Evolutionary conservation across 2,113 vertebrate species (phyloP).

Genomic region (Hemibagrus wyckioides): DNA sequence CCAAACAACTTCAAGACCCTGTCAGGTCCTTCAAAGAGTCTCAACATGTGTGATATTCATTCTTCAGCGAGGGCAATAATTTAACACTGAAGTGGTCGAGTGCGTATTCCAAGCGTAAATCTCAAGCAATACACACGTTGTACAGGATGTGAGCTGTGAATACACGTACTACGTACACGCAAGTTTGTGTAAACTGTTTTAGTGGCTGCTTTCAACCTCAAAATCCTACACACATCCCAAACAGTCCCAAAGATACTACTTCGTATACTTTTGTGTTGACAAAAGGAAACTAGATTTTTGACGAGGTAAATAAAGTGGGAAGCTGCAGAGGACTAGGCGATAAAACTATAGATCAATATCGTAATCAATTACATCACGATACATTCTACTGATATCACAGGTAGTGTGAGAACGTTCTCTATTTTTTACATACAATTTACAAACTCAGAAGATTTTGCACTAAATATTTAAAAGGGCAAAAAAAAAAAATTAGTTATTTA

Average conservation of each 20-base stretch:
- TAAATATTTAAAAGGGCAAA: neutral
- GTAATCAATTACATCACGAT: neutral
- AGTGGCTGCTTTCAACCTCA: neutral
- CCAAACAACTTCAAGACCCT: conserved; percentile 31
- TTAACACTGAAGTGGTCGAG: neutral
- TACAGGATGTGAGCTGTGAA: neutral
- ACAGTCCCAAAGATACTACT: neutral
- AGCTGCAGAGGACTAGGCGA: neutral
- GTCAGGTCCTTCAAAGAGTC: neutral
- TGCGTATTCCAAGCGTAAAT: conserved; percentile 12
- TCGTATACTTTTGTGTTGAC: neutral
- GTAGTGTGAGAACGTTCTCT: neutral
- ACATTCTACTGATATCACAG: neutral
- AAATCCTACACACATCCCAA: neutral
- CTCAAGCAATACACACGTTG: neutral
- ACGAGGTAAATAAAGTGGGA: too few relatives aligned
- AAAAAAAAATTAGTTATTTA: neutral
- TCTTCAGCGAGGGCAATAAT: neutral
- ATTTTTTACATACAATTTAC: neutral
- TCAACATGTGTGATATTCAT: neutral
- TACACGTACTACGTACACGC: neutral
- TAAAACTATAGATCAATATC: neutral
- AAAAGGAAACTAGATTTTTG: neutral
- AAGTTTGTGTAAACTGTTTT: neutral
- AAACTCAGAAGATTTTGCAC: neutral